A percentile compares a stretch with the other conserved stretches of the same genome.
Conservation (phyloP, 2,888 invertebrate genomes). For the Minunthozetes semirufus region DNA sequence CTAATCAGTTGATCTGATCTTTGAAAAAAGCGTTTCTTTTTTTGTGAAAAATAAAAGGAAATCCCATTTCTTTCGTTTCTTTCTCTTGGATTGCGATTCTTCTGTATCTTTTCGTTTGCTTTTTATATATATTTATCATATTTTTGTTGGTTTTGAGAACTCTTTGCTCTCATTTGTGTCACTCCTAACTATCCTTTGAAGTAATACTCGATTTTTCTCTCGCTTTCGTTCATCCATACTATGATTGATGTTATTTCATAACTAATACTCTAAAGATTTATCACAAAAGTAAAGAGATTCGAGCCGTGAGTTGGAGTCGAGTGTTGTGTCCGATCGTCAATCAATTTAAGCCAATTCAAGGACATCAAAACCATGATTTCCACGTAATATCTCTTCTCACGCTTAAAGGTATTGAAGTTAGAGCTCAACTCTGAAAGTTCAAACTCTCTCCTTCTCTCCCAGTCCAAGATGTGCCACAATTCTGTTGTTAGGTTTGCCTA, state of each 20-base stretch:
- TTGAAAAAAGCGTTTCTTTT: not conserved
- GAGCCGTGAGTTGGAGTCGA: not conserved
- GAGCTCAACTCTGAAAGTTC: not conserved
- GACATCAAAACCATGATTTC: slow-evolving; percentile 23
- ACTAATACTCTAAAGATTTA: slow-evolving; percentile 29
- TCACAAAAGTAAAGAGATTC: slow-evolving; percentile 14
- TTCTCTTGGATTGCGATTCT: not conserved
- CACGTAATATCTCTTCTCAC: slow-evolving; percentile 22
- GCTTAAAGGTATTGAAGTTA: slow-evolving; percentile 14
- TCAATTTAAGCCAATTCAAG: slow-evolving; percentile 32
- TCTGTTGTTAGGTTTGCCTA: not conserved
- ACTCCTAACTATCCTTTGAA: not conserved
- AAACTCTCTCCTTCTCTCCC: not conserved
- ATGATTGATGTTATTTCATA: slow-evolving; percentile 27
- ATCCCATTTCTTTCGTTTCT: not conserved
- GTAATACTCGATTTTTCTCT: not conserved
- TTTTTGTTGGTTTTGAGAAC: not conserved
- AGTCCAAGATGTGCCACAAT: not conserved
- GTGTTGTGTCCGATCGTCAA: slow-evolving; percentile 30
- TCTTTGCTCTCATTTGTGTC: not conserved
- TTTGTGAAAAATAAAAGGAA: not conserved
- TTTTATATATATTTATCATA: slow-evolving; percentile 7
- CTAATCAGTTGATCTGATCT: not conserved
- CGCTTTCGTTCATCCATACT: not conserved
- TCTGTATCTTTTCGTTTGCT: not conserved